A percentile compares a stretch with the other conserved stretches of the same genome.
These are phyloP conservation scores for Caprella mutica DNA, from an alignment of 2,888 invertebrate genomes.

Conservation along the genomic window DNA sequence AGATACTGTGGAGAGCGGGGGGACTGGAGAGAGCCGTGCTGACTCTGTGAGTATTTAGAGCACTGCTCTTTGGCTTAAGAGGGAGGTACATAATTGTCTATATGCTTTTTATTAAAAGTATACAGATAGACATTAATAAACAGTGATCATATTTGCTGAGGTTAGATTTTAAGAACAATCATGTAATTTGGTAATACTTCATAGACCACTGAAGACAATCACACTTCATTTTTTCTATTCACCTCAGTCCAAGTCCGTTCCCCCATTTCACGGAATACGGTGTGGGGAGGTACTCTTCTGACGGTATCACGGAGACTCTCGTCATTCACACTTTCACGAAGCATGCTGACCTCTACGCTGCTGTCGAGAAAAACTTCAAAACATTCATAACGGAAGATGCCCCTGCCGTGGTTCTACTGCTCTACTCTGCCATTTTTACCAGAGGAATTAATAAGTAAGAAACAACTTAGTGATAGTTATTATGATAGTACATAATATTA, in stretches of 20 bases:
- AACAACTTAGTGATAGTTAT: too few relatives aligned
- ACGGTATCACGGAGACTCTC: conserved; percentile 36
- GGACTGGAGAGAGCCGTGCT: conserved; percentile 32
- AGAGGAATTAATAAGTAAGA: conserved; percentile 42
- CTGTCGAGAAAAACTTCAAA: conserved; percentile 38
- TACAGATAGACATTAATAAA: conserved; percentile 3
- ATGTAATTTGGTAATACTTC: too few relatives aligned
- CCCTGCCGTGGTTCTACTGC: conserved; percentile 41
- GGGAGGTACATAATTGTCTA: too few relatives aligned
- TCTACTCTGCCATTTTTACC: conserved; percentile 45
- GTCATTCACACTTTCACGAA: conserved; percentile 37
- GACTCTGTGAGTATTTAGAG: conserved; percentile 36
- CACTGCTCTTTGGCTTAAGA: too few relatives aligned
- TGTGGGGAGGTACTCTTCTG: conserved; percentile 32
- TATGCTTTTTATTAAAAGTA: neutral
- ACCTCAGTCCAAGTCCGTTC: conserved; percentile 27
- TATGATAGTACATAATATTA: too few relatives aligned
- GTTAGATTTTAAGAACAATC: neutral
- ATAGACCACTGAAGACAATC: neutral
- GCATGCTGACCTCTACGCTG: conserved; percentile 37
- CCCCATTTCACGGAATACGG: conserved; percentile 29
- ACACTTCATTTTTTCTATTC: neutral
- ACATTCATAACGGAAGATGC: conserved; percentile 37
- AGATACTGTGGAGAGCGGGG: conserved; percentile 38
- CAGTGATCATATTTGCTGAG: neutral